Percentiles rank a stretch among this genome's conserved stretches.
These are phyloP conservation scores for Anomalospiza imberbis DNA, from an alignment of 2,797 vertebrate genomes.

Conservation along the genomic window DNA sequence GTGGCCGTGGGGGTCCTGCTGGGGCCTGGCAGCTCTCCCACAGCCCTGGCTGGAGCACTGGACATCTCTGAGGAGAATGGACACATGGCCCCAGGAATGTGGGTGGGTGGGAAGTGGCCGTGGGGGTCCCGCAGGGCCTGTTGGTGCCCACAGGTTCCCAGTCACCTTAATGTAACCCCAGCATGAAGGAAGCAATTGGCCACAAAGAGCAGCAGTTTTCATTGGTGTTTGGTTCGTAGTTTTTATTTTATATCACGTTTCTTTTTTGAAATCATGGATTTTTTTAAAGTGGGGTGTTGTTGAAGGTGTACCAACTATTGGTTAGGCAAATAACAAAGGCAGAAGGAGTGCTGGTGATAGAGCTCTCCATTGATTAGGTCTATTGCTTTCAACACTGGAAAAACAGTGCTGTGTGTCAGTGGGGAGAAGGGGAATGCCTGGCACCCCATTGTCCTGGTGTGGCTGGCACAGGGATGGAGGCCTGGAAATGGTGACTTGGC, in stretches of 20 bases:
- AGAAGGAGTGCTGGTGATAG: neutral
- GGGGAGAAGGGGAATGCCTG: neutral
- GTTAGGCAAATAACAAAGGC: neutral
- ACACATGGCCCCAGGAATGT: fast-evolving
- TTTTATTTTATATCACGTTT: neutral
- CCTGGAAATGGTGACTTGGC: neutral
- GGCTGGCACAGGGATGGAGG: fast-evolving
- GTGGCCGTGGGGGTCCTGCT: neutral
- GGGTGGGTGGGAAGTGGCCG: fast-evolving
- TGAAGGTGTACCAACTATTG: neutral
- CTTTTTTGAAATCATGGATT: fast-evolving
- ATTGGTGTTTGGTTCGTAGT: neutral
- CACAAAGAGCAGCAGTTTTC: neutral
- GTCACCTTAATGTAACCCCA: neutral
- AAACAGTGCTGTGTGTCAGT: neutral
- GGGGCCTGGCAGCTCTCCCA: neutral
- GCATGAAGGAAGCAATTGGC: neutral
- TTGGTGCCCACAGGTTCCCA: neutral
- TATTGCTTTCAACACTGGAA: neutral
- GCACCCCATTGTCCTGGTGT: fast-evolving
- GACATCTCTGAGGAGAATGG: neutral
- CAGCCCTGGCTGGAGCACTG: fast-evolving
- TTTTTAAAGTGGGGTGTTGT: neutral
- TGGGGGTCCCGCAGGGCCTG: neutral
- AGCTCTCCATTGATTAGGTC: neutral